phyloP scores from a whole-genome alignment of 1,140 invertebrate species.

The Hypothenemus hampei region DNA sequence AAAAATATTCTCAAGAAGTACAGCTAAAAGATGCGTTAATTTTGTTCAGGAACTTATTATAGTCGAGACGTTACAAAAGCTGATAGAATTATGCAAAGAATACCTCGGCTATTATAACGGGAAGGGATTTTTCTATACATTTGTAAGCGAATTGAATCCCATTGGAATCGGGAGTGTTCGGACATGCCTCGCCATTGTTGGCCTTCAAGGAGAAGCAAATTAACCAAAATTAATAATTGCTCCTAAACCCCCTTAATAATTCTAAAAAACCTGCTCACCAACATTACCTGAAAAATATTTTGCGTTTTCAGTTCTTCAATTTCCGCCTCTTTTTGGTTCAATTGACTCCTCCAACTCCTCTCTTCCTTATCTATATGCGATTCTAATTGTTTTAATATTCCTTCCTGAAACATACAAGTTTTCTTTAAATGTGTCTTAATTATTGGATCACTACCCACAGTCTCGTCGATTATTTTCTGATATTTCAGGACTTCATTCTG shows the following conservation, averaged over 20 bases:
- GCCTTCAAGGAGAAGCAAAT: background rate
- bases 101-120: slow-evolving; percentile 53
- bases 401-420: slow-evolving; percentile 50
- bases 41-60: background rate
- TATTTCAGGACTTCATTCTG: slow-evolving; percentile 64
- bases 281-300: slow-evolving; percentile 46
- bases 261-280: no score
- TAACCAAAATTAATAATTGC: background rate
- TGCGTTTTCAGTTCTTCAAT: slow-evolving; percentile 52
- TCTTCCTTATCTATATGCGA: slow-evolving; percentile 65
- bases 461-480: slow-evolving; percentile 68
- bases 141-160: slow-evolving; percentile 53
- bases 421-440: background rate
- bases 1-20: background rate
- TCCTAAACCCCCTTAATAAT: background rate
- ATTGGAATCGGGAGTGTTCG: slow-evolving; percentile 43
- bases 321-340: slow-evolving; percentile 58
- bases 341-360: slow-evolving; percentile 59
- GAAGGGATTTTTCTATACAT: slow-evolving; percentile 56
- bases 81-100: background rate
- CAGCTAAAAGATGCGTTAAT: background rate
- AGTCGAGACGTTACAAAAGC: slow-evolving; percentile 13
- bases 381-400: slow-evolving; percentile 63
- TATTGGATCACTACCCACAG: slow-evolving; percentile 50
- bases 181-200: background rate